phyloP scores from a whole-genome alignment of 2,797 vertebrate species.

The Gobionotothen gibberifrons region DNA sequence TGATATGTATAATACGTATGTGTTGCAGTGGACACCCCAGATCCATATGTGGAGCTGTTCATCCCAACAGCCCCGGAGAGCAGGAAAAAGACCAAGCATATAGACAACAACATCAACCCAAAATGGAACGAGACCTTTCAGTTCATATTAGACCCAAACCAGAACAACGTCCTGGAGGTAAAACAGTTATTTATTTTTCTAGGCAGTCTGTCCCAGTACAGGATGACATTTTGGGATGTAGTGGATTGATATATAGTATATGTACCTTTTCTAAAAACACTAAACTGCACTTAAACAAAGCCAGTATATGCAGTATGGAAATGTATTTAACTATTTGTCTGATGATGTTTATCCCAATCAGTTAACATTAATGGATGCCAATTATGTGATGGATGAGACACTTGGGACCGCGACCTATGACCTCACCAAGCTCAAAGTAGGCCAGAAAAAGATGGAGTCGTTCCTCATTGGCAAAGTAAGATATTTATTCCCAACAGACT shows the following conservation, averaged over 20 bases:
- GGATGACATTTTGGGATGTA: not conserved
- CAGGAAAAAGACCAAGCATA: slow-evolving; percentile 94
- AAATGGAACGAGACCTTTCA: slow-evolving; percentile 95
- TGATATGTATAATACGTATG: not conserved
- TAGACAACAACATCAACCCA: slow-evolving; percentile 95
- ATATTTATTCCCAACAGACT: not conserved
- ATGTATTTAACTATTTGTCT: slow-evolving; percentile 4
- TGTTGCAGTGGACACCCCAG: slow-evolving; percentile 94
- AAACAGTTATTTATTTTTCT: slow-evolving; percentile 16
- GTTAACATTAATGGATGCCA: slow-evolving; percentile 98
- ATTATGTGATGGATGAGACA: slow-evolving; percentile 98
- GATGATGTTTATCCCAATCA: slow-evolving; percentile 70
- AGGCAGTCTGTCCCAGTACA: not conserved
- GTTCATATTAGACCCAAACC: slow-evolving; percentile 96
- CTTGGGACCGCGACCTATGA: slow-evolving; percentile 90
- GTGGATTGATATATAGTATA: not conserved
- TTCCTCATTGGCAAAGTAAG: slow-evolving; percentile 93
- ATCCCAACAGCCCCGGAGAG: slow-evolving; percentile 93
- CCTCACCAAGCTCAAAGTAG: slow-evolving; percentile 86
- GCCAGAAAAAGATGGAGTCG: slow-evolving; percentile 86
- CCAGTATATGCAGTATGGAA: not conserved
- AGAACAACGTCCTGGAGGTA: slow-evolving; percentile 94
- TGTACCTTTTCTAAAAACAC: not conserved
- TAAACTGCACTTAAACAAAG: not conserved
- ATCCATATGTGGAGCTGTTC: slow-evolving; percentile 96